A percentile compares a stretch with the other conserved stretches of the same genome.
phyloP scores from a whole-genome alignment of 2,797 vertebrate species.

The Catharus ustulatus region DNA sequence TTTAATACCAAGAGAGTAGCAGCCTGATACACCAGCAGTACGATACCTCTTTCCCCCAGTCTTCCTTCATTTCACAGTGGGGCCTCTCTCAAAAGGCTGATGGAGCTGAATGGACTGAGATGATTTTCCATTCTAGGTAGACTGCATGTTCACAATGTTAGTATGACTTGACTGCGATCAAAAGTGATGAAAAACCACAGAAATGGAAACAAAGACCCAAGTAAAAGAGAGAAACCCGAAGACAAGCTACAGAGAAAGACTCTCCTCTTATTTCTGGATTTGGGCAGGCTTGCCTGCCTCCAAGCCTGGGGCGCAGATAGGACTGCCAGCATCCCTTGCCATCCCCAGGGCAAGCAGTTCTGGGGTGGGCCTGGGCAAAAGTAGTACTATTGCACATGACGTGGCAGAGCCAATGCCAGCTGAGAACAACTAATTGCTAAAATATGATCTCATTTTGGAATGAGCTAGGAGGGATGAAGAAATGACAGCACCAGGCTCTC shows the following conservation, averaged over 20 bases:
- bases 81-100: neutral
- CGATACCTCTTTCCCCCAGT: neutral
- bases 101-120: neutral
- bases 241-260: neutral
- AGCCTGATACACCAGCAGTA: neutral
- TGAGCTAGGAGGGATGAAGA: neutral
- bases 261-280: neutral
- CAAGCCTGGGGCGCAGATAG: neutral
- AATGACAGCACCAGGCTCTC: neutral
- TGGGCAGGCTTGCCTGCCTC: neutral
- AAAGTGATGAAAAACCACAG: neutral
- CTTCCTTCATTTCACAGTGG: neutral
- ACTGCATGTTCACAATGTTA: neutral
- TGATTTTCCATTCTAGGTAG: neutral
- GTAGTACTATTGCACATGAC: fast-evolving
- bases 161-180: neutral
- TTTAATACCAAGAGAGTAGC: neutral
- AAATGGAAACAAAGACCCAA: constrained; percentile 35
- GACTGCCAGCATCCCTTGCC: neutral
- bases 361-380: neutral
- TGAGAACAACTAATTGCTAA: neutral
- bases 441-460: neutral
- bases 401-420: neutral
- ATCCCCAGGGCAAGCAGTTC: fast-evolving
- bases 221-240: neutral